Evolutionary conservation across 2,888 invertebrate genomes (phyloP), one percentile per base, ranked within the genome.

Genomic region (Andrena trimmerana): DNA sequence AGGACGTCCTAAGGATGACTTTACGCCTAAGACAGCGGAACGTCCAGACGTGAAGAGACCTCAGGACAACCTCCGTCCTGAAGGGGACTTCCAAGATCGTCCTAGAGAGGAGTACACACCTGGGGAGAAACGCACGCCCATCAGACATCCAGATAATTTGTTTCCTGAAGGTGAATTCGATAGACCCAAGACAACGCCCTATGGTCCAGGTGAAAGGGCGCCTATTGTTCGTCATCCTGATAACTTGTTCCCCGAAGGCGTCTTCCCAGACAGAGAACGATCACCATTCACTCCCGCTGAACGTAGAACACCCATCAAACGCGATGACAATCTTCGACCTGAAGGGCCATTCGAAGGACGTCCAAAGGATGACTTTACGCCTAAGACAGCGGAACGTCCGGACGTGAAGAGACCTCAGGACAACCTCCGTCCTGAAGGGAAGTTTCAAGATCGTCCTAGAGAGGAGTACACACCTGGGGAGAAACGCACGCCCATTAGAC

Each of bases 271-370:
- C 0, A 78, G 76, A 29, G 73, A 86, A 69, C 94, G 95, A 95
- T 94, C 88, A 88, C 42, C 94, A 93, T 2, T 94, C 89, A 59
- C 94, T 6, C 67, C 67, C 2, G 67, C 67, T 5, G 67, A 68
- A 2, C 52, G 67, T 4, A 68, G 67, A 20, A 33, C 54, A 1
- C 68, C 70, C 7, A 70, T 60, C n/a, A 95, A 94, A 86, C 95
- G 94, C 27, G 92, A 89, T 95, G 96, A 96, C 89, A 96, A 95
- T 86, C 90, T 95, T 0, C 89, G 90, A 31, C 94, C 94, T 1
- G 94, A 94, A 85, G 93, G 94, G 95, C 96, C 57, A 96, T 96
- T 91, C 82, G 96, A 96, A 93, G 96, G 96, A 33, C 94, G 42
- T 13, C 42, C 42, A 1, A 42, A 42, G 42, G 42, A 42, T 13